Evolutionary conservation across 2,113 vertebrate species (phyloP), one percentile per base, ranked within the genome.

Genomic region (Odontophorus gujanensis): DNA sequence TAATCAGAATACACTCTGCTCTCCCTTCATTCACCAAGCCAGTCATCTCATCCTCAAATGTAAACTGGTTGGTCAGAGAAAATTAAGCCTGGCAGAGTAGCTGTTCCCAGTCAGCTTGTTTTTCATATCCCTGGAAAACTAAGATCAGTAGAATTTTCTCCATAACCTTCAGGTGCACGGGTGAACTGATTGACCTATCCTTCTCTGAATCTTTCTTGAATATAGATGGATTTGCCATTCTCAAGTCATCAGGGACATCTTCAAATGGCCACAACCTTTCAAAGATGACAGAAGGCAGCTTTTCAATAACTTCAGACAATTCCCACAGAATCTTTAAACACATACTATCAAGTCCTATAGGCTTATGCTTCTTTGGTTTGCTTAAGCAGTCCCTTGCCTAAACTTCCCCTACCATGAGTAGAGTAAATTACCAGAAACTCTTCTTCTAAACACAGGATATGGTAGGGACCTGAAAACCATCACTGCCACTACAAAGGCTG

Each of bases 311-410:
- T 65, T 43, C 66, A 66, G 32, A 4, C 45, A 1, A 0, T 12
- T 66, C 32, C 28, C 13, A 43, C 40, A 42, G 75, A 30, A 58
- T 47, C 22, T 13, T 40, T 71, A 40, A 62, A 43, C 7, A 26
- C 30, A 67, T n/a, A 30, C 13, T 30, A 53, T 3, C 30, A 36
- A 63, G 4, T 67, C 16, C 6, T 36, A 53, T 0, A 40, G 8
- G 1, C 13, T 78, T 77, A 15, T 22, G 2, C 1, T 74, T 87
- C 36, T 62, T 36, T 19, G 0, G 0, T 53, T 68, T 34, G 7
- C 26, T 89, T 65, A 40, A 68, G 25, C 1, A 1, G 4, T 48
- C 8, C n/a, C 7, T 84, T 53, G 3, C 20, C 16, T 58, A 13
- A 10, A 55, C 21, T 34, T 79, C 13, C 13, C 75, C 43, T 68